Percentiles rank a stretch among this genome's conserved stretches.
Conservation (phyloP, 1,140 invertebrate species). For the Drosophila ercepeae region DNA sequence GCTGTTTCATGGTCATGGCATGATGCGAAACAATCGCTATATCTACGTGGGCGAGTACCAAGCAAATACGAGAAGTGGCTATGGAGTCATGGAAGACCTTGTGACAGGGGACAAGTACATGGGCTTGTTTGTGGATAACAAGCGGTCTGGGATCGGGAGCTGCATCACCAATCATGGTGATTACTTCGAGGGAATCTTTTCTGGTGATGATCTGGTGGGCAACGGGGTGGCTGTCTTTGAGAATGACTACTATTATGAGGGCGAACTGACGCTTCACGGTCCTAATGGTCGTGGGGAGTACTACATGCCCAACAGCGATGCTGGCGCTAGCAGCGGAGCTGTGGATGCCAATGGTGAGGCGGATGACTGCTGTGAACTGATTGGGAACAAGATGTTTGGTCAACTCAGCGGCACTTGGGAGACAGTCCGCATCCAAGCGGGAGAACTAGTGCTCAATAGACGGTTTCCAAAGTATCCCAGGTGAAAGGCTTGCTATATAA, state of each 20-base stretch:
- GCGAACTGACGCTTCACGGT: constrained; percentile 88
- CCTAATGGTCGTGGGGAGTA: constrained; percentile 90
- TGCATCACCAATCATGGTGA: constrained; percentile 94
- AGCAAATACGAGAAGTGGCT: constrained; percentile 90
- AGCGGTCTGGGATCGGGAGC: constrained; percentile 91
- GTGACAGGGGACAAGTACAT: constrained; percentile 94
- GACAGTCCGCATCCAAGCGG: constrained; percentile 91
- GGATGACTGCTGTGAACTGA: constrained; percentile 58
- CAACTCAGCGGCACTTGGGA: constrained; percentile 91
- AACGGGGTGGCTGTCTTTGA: constrained; percentile 94
- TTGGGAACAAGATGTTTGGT: constrained; percentile 84
- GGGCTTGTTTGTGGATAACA: constrained; percentile 93
- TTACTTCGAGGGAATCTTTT: constrained; percentile 95
- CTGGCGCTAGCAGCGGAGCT: constrained; percentile 6
- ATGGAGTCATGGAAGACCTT: constrained; percentile 94
- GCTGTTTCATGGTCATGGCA: constrained; percentile 92
- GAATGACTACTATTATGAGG: constrained; percentile 94
- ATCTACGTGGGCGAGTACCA: constrained; percentile 95
- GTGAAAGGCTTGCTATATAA: constrained; percentile 80
- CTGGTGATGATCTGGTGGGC: constrained; percentile 91
- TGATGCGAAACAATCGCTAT: constrained; percentile 91
- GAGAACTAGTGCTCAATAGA: constrained; percentile 88
- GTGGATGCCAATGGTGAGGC: constrained; percentile 45
- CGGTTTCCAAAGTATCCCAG: constrained; percentile 86
- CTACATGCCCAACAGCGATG: constrained; percentile 87